Percentiles rank a stretch among this genome's conserved stretches.
phyloP scores from a whole-genome alignment of 2,888 invertebrate genomes.

The Cylindroiulus punctatus region DNA sequence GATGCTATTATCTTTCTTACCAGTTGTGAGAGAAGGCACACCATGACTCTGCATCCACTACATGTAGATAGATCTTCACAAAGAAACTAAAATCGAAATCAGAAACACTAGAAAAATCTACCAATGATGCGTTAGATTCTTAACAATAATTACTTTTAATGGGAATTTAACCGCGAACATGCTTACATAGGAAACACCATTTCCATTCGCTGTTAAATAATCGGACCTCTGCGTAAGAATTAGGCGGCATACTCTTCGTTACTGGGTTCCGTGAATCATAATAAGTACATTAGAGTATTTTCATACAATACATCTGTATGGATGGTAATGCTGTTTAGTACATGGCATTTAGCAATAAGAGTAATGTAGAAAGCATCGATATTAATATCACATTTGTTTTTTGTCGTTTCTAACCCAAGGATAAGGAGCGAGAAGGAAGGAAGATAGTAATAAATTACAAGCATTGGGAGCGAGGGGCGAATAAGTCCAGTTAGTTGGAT shows the following conservation, averaged over 20 bases:
- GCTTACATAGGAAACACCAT: slow-evolving; percentile 29
- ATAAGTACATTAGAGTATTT: slow-evolving; percentile 25
- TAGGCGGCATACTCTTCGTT: background rate
- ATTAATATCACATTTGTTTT: slow-evolving; percentile 36
- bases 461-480: slow-evolving; percentile 19
- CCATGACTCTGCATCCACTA: too few species aligned
- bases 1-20: too few species aligned
- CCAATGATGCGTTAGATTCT: background rate
- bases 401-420: slow-evolving; percentile 31
- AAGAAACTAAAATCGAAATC: background rate
- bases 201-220: background rate
- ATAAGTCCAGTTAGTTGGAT: slow-evolving; percentile 23
- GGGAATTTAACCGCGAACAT: slow-evolving; percentile 40
- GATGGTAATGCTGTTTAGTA: slow-evolving; percentile 35
- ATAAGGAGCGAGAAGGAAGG: slow-evolving; percentile 13
- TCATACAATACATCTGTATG: slow-evolving; percentile 35
- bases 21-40: too few species aligned
- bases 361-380: slow-evolving; percentile 25
- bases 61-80: too few species aligned
- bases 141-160: slow-evolving; percentile 42
- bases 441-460: slow-evolving; percentile 36
- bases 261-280: background rate
- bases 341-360: slow-evolving; percentile 39
- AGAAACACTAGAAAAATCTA: background rate
- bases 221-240: slow-evolving; percentile 23